Base-by-base conservation (phyloP, 2,113 vertebrate genomes). In the Galbula dea region DNA sequence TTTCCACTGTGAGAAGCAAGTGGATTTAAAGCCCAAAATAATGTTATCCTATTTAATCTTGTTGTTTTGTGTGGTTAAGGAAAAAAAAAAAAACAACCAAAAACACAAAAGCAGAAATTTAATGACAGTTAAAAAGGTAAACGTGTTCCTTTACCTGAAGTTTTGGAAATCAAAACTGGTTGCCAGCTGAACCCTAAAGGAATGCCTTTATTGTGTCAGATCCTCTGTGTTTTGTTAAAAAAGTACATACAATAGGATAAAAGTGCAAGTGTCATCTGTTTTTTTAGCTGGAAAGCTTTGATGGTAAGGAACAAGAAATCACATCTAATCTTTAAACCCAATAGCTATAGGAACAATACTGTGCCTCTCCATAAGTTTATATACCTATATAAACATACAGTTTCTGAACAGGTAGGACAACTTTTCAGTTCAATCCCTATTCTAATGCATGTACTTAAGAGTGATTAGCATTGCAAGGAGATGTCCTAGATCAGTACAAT, bases 11-110 rank as follows among this genome's bases (percentile, higher is more conserved):
- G 49, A 90, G 54, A 90, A 85, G 77, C 74, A 84, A 90, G 74
- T 90, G 62, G 90, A 93, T 90, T 96, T 90, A 66, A 87, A 94
- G 54, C 37, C 91, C 71, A 58, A 93, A 90, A 93, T 84, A 84
- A 90, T 87, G 84, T 94, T 90, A 95, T 88, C 88, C 88, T 71
- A 36, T 66, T 84, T 95, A 95, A 95, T 93, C 94, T 90, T 58
- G 77, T 89, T 93, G 93, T 71, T 93, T 90, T 73, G 17, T 75
- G 62, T 84, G 41, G 86, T 72, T 61, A 68, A 22, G 15, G 11
- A 20, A 84, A 65, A 93, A 78, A 1, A 11, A 58, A 43, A 59
- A n/a, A n/a, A n/a, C n/a, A n/a, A n/a, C n/a, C n/a, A n/a, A n/a
- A n/a, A n/a, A n/a, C n/a, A n/a, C n/a, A n/a, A n/a, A n/a, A n/a